Evolutionary conservation across 2,797 vertebrate species (phyloP).

Genomic region (Adrianichthys oophorus): DNA sequence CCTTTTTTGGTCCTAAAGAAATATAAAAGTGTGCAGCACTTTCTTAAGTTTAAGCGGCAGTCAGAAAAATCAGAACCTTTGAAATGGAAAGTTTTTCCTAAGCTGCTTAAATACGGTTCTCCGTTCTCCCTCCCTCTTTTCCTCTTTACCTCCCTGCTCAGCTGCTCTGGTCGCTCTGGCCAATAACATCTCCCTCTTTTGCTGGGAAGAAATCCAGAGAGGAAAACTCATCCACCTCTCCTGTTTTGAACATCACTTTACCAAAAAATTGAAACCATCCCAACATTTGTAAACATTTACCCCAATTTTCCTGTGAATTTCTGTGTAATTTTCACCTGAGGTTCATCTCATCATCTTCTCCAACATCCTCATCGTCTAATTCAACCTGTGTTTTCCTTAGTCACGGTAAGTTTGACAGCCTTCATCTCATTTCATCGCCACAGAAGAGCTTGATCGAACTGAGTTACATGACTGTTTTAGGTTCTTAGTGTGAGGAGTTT

Average conservation of each 20-base stretch:
- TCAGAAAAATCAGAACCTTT: too few species aligned
- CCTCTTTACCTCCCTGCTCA: slow-evolving; percentile 2
- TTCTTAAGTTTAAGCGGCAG: too few species aligned
- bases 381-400: not conserved
- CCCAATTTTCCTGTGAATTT: not conserved
- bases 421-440: slow-evolving; percentile 6
- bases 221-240: slow-evolving; percentile 34
- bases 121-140: slow-evolving; percentile 5
- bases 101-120: slow-evolving; percentile 23
- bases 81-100: slow-evolving; percentile 26
- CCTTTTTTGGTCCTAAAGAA: too few species aligned
- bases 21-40: too few species aligned
- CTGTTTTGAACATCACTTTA: slow-evolving; percentile 7
- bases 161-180: slow-evolving; percentile 10
- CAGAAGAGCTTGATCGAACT: not conserved
- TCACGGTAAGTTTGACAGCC: slow-evolving; percentile 40
- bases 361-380: slow-evolving; percentile 12
- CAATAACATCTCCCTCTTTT: slow-evolving; percentile 45
- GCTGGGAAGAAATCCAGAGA: slow-evolving; percentile 40
- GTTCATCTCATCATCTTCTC: slow-evolving; percentile 13
- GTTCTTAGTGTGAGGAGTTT: slow-evolving; percentile 30
- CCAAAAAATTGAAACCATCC: slow-evolving; percentile 1
- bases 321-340: slow-evolving; percentile 12
- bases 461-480: not conserved
- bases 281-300: not conserved